phyloP scores from a whole-genome alignment of 2,797 vertebrate species.

The Rhabdomys pumilio region DNA sequence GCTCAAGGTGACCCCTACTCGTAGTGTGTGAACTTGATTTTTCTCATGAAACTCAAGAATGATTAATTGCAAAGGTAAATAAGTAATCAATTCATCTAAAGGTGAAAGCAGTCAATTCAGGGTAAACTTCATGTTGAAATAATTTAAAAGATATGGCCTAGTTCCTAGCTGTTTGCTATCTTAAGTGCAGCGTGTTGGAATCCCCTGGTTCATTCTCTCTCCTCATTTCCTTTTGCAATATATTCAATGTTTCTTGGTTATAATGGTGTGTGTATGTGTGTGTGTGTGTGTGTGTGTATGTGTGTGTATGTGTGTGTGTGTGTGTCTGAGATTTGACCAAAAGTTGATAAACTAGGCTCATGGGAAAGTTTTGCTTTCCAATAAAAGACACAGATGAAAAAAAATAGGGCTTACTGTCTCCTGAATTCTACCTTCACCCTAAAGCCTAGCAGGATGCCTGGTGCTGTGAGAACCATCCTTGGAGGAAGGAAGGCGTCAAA shows the following conservation, averaged over 20 bases:
- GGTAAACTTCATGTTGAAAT: neutral
- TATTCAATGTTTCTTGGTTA: neutral
- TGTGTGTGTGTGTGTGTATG: no score
- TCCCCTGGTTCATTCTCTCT: neutral
- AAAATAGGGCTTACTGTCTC: neutral
- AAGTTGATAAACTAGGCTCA: neutral
- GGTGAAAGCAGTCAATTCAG: neutral
- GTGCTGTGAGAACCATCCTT: no score
- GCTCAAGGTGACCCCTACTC: neutral
- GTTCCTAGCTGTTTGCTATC: constrained; percentile 6
- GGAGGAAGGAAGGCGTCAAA: no score
- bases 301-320: neutral
- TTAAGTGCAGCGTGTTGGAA: neutral
- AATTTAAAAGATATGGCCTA: neutral
- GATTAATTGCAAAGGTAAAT: constrained; percentile 6
- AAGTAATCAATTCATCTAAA: neutral
- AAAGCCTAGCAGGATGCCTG: neutral
- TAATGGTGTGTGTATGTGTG: neutral
- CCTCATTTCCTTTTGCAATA: neutral
- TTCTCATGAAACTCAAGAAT: constrained; percentile 15
- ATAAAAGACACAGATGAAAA: neutral
- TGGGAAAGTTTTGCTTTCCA: neutral
- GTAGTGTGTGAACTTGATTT: neutral
- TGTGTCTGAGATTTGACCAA: neutral
- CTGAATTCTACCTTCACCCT: neutral